These are phyloP conservation scores for Archilochus colubris DNA, from an alignment of 2,113 vertebrate species.

Conservation along the genomic window DNA sequence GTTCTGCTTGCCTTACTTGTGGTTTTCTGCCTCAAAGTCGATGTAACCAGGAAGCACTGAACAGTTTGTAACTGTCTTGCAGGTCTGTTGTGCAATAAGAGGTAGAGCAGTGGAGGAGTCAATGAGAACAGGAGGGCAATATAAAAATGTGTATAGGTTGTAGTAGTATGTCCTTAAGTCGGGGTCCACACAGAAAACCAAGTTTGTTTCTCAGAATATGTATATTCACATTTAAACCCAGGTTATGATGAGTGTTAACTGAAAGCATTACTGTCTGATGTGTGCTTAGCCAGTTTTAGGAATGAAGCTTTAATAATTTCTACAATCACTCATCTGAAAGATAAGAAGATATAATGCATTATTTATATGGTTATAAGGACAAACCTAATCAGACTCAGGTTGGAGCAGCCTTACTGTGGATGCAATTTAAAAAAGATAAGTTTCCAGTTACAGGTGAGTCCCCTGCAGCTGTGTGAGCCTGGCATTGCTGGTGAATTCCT, in stretches of 20 bases:
- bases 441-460: neutral
- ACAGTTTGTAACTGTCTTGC: neutral
- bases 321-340: neutral
- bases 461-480: accelerated
- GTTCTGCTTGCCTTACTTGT: neutral
- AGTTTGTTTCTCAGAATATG: neutral
- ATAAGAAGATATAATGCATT: neutral
- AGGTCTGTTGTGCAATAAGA: accelerated
- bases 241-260: neutral
- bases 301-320: neutral
- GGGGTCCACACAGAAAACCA: neutral
- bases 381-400: neutral
- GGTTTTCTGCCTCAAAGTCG: neutral
- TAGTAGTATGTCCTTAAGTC: neutral
- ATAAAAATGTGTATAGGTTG: neutral
- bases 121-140: neutral
- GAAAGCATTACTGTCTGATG: neutral
- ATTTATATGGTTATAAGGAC: neutral
- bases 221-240: neutral
- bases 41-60: neutral
- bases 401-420: neutral
- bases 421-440: neutral
- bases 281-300: neutral
- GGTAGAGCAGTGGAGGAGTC: neutral
- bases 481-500: neutral